A percentile compares a stretch with the other conserved stretches of the same genome.
Conservation (phyloP, 2,888 invertebrate species). For the Caradrina clavipalpis region DNA sequence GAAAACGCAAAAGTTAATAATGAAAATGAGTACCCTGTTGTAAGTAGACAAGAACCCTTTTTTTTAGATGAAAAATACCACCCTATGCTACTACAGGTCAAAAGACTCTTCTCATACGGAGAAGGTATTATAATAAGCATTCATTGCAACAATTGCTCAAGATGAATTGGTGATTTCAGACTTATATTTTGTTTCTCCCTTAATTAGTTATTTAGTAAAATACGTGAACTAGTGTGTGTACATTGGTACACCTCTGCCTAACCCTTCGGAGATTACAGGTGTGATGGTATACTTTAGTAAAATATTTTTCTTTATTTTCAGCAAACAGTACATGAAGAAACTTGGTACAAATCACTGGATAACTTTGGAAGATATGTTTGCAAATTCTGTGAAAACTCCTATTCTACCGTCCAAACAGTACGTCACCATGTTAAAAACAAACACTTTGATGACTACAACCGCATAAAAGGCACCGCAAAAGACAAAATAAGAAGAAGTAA, state of each 20-base stretch:
- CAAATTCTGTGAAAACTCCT: conserved; percentile 68
- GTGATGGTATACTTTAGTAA: too few relatives aligned
- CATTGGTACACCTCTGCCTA: too few relatives aligned
- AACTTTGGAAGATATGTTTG: conserved; percentile 42
- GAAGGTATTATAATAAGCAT: too few relatives aligned
- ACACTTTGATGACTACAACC: conserved; percentile 28
- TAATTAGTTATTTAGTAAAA: too few relatives aligned
- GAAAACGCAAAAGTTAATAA: neutral
- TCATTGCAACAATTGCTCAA: too few relatives aligned
- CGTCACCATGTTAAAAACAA: conserved; percentile 52
- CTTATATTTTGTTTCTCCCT: too few relatives aligned
- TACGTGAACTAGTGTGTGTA: too few relatives aligned
- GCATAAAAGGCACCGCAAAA: conserved; percentile 15
- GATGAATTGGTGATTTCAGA: too few relatives aligned
- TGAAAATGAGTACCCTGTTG: conserved; percentile 24
- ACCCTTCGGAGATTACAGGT: too few relatives aligned
- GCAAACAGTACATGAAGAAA: conserved; percentile 24
- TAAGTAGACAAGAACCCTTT: conserved; percentile 19
- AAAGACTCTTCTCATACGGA: too few relatives aligned
- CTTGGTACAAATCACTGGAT: conserved; percentile 44
- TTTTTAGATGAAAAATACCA: too few relatives aligned
- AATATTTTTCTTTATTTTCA: conserved; percentile 36
- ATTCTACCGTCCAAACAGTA: conserved; percentile 61
- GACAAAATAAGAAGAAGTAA: conserved; percentile 27
- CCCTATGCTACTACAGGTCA: too few relatives aligned